Evolutionary conservation across 1,140 invertebrate species (phyloP), one percentile per base, ranked within the genome.

Genomic region (Drosophila ficusphila): DNA sequence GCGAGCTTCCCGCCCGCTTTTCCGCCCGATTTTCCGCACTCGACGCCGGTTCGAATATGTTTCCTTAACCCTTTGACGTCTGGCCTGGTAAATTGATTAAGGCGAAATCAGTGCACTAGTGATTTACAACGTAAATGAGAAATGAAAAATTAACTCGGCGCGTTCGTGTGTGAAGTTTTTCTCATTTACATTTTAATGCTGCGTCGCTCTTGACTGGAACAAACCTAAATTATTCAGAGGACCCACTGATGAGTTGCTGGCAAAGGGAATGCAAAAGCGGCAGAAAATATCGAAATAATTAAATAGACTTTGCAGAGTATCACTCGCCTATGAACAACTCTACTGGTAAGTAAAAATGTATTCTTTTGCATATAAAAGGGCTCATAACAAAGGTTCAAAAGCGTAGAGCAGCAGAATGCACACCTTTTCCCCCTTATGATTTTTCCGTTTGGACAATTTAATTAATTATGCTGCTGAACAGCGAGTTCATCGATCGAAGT

Each of bases 71-170:
- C 19, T 48, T 65, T 44, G 60, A 61, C 57, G 4, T 38, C 25
- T 21, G 14, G 16, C 29, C 25, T 21, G 14, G 16, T 31, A 39
- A 64, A 64, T 64, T 62, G 61, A 64, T 64, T 65, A 47, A 16
- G 42, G 4, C 18, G 25, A 62, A 62, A 65, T 62, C 41, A 25
- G 23, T 11, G 57, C 29, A 9, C 53, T 12, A 46, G 38, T 36
- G 47, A 56, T 46, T 34, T 27, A 5, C 49, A 31, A 39, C 29
- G 47, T 39, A 44, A 68, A 67, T 69, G 36, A 27, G 61, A 53
- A 65, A 42, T 44, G n/a, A 21, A 67, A 60, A 60, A 51, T 51
- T 49, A 34, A 62, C 16, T 42, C 33, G 21, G 9, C 27, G 16
- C 6, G 29, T 46, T 14, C 14, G 14, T 23, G 34, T 12, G 36